Conservation (phyloP, 2,888 invertebrate genomes). For the Podotricha telesiphe region DNA sequence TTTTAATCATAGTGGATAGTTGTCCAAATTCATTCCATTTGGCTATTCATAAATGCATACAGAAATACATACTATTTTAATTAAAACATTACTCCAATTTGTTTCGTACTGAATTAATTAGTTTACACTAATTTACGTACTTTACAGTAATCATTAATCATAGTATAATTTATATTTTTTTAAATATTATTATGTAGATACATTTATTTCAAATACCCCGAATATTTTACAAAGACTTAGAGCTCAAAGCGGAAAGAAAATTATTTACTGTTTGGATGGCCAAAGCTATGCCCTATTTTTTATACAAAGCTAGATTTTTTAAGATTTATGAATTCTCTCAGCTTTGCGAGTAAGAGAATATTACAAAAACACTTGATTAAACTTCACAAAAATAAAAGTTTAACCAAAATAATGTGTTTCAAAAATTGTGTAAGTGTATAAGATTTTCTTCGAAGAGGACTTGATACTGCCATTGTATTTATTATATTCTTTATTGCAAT, state of each 20-base stretch:
- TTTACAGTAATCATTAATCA: neutral
- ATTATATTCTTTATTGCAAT: no score
- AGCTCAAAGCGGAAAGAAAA: slow-evolving; percentile 23
- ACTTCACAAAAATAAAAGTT: neutral
- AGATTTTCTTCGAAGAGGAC: no score
- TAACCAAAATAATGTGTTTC: no score
- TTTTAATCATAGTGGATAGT: no score
- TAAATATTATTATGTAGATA: slow-evolving; percentile 1
- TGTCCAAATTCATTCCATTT: no score
- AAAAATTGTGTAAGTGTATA: no score
- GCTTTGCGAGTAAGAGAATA: slow-evolving; percentile 2
- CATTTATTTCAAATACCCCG: slow-evolving; percentile 8
- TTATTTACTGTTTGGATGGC: slow-evolving; percentile 15
- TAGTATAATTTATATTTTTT: neutral
- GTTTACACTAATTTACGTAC: no score
- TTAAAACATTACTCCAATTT: no score
- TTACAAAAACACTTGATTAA: slow-evolving; percentile 5
- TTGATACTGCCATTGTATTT: no score
- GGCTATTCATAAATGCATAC: no score
- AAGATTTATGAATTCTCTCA: slow-evolving; percentile 16
- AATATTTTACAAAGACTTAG: slow-evolving; percentile 21
- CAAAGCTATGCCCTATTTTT: slow-evolving; percentile 23
- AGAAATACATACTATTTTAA: no score
- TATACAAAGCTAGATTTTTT: slow-evolving; percentile 10
- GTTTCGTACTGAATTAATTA: no score